Conservation (phyloP, 2,113 vertebrate species). For the Larimichthys crocea region DNA sequence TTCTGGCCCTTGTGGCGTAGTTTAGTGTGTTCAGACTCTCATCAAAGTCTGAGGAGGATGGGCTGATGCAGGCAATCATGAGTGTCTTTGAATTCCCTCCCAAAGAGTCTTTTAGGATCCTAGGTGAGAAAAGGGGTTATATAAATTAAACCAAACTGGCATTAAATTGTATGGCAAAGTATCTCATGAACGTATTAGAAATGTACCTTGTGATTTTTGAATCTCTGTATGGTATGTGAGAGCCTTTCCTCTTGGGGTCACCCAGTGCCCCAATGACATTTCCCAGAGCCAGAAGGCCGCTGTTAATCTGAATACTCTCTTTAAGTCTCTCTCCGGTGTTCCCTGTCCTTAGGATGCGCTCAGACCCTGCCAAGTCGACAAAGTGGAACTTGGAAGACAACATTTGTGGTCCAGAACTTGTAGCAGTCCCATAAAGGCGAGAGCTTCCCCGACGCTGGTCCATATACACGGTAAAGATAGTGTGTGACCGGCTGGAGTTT, state of each 20-base stretch:
- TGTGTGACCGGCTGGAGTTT: slow-evolving; percentile 95
- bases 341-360: slow-evolving; percentile 93
- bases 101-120: slow-evolving; percentile 96
- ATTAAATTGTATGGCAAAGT: not conserved
- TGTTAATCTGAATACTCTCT: slow-evolving; percentile 98
- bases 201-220: slow-evolving; percentile 97
- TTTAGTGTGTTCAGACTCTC: slow-evolving; percentile 96
- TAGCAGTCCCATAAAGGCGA: slow-evolving; percentile 73
- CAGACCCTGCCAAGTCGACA: slow-evolving; percentile 95
- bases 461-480: slow-evolving; percentile 94
- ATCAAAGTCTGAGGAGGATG: slow-evolving; percentile 94
- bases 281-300: slow-evolving; percentile 93
- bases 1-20: slow-evolving; percentile 92
- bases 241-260: slow-evolving; percentile 92
- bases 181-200: not conserved
- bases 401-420: slow-evolving; percentile 81
- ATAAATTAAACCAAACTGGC: slow-evolving; percentile 6
- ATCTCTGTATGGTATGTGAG: slow-evolving; percentile 96
- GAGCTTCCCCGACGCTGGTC: slow-evolving; percentile 90
- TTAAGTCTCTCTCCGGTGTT: slow-evolving; percentile 94
- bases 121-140: slow-evolving; percentile 60
- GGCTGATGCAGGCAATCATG: slow-evolving; percentile 98
- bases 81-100: slow-evolving; percentile 96
- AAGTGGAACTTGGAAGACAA: slow-evolving; percentile 97
- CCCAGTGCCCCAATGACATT: slow-evolving; percentile 97